Evolutionary conservation across 2,113 vertebrate genomes (phyloP).

Genomic region (Chunga burmeisteri): DNA sequence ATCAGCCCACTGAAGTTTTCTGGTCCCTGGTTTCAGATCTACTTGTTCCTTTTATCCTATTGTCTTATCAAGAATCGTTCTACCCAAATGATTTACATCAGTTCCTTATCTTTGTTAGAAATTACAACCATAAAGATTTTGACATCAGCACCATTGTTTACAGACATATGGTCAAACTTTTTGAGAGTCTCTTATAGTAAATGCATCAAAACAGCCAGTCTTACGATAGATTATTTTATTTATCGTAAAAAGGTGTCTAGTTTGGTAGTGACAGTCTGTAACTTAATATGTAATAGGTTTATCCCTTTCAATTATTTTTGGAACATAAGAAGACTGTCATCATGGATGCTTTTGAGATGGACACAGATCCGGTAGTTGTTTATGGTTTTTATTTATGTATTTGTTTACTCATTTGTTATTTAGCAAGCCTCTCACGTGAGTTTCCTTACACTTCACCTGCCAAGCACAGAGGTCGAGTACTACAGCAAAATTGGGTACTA

Average conservation of each 20-base stretch:
- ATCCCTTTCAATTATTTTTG: not conserved
- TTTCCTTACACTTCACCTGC: not conserved
- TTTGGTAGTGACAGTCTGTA: not conserved
- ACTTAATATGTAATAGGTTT: not conserved
- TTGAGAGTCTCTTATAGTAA: not conserved
- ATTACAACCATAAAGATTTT: too few species aligned
- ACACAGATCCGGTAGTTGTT: not conserved
- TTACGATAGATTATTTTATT: not conserved
- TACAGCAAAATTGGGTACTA: not conserved
- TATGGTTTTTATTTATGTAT: not conserved
- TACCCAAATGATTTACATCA: too few species aligned
- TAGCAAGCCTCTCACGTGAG: not conserved
- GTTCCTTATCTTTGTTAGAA: too few species aligned
- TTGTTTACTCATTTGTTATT: not conserved
- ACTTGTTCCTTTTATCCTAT: too few species aligned
- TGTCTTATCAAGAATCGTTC: too few species aligned
- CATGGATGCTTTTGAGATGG: not conserved
- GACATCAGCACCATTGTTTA: not conserved
- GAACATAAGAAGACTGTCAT: not conserved
- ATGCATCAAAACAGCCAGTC: not conserved
- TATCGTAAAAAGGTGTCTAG: not conserved
- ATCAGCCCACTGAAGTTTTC: too few species aligned
- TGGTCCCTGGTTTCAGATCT: too few species aligned
- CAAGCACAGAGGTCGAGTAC: not conserved
- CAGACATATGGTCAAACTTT: not conserved